Conservation (phyloP, 2,113 vertebrate species). For the Thamnaconus septentrionalis region DNA sequence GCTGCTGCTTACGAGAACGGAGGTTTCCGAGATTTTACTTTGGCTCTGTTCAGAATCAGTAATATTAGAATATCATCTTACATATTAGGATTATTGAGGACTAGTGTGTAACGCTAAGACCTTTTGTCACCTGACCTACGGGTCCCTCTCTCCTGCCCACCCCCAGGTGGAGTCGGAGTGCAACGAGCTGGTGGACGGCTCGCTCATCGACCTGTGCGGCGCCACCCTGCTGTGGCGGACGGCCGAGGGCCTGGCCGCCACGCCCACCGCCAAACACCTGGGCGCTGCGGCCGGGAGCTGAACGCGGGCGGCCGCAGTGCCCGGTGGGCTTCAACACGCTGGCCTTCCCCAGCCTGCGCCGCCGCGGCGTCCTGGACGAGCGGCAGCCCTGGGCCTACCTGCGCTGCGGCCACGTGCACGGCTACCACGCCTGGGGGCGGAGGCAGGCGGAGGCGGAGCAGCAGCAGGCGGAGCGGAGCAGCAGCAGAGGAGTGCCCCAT, state of each 20-base stretch:
- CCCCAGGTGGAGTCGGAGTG: conserved; percentile 87
- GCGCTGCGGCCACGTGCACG: conserved; percentile 92
- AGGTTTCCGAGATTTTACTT: too few relatives aligned
- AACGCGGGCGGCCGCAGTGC: conserved; percentile 94
- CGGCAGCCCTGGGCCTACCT: conserved; percentile 95
- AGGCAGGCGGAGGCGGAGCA: conserved; percentile 31
- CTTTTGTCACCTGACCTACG: not conserved
- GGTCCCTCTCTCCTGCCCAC: not conserved
- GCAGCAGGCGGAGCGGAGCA: conserved; percentile 43
- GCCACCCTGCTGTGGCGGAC: conserved; percentile 94
- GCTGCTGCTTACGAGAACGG: too few relatives aligned
- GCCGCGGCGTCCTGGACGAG: conserved; percentile 85
- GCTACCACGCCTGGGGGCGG: conserved; percentile 89
- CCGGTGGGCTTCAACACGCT: conserved; percentile 94
- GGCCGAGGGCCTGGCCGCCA: conserved; percentile 85
- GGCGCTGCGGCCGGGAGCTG: conserved; percentile 89
- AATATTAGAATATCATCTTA: too few relatives aligned
- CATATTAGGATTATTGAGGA: too few relatives aligned
- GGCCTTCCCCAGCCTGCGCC: conserved; percentile 90
- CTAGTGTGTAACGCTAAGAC: too few relatives aligned
- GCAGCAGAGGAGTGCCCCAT: conserved; percentile 93
- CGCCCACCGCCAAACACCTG: conserved; percentile 89
- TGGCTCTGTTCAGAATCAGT: too few relatives aligned
- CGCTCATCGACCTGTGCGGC: conserved; percentile 92
- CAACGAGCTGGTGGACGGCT: conserved; percentile 91